Conservation (phyloP, 1,140 invertebrate genomes). For the Lerema accius region DNA sequence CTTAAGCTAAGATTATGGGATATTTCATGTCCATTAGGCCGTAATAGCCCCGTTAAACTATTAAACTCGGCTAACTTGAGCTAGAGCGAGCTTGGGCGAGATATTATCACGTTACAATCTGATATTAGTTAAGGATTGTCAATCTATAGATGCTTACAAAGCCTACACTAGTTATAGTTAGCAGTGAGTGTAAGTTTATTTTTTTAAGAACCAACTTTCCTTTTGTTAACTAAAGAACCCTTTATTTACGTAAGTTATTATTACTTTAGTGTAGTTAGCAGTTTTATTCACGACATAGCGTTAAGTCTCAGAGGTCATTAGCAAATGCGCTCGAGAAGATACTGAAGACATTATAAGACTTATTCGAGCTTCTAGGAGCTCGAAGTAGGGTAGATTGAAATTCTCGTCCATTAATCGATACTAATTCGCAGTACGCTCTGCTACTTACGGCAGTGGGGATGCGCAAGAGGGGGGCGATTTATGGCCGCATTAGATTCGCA, state of each 20-base stretch:
- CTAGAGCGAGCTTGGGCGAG: not conserved
- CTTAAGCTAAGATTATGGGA: not conserved
- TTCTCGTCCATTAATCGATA: constrained; percentile 65
- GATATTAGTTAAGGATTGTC: not conserved
- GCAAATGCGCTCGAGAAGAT: constrained; percentile 5
- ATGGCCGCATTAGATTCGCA: constrained; percentile 70
- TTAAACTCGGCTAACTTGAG: not conserved
- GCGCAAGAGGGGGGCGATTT: constrained; percentile 59
- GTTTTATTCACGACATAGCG: no score
- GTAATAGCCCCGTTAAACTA: constrained; percentile 7
- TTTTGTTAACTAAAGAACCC: no score
- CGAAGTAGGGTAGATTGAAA: constrained; percentile 50
- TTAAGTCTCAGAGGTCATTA: constrained; percentile 4
- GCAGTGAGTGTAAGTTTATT: no score
- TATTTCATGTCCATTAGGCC: constrained; percentile 11
- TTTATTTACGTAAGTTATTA: no score
- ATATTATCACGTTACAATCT: not conserved
- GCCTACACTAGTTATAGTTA: no score
- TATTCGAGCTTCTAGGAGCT: constrained; percentile 21
- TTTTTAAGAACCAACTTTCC: no score
- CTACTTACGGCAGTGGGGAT: constrained; percentile 51
- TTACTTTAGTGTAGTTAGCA: no score
- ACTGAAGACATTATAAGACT: constrained; percentile 10
- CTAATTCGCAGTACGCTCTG: constrained; percentile 61
- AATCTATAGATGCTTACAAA: not conserved